These are phyloP conservation scores for Oscheius onirici DNA, from an alignment of 2,888 invertebrate species.

Conservation along the genomic window DNA sequence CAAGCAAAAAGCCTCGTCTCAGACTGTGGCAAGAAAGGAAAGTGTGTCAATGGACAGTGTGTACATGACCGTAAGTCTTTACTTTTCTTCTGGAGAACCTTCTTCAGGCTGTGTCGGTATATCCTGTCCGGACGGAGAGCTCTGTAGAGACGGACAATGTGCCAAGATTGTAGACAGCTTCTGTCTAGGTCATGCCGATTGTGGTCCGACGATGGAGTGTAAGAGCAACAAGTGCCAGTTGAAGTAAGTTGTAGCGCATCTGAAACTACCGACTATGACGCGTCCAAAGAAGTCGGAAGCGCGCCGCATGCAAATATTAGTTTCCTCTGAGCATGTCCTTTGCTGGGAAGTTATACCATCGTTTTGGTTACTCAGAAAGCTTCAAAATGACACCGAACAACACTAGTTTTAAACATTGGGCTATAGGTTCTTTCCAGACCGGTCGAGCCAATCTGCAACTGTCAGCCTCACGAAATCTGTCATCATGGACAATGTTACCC, in stretches of 20 bases:
- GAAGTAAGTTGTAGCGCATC: conserved; percentile 34
- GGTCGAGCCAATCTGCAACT: conserved; percentile 47
- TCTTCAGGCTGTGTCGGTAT: conserved; percentile 58
- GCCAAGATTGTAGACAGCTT: conserved; percentile 53
- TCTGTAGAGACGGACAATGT: conserved; percentile 65
- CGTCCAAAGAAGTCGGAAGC: too few species aligned
- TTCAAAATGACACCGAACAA: too few species aligned
- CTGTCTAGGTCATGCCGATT: conserved; percentile 65
- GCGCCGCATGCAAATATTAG: too few species aligned
- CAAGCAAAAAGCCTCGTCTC: conserved; percentile 58
- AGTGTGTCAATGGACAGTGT: conserved; percentile 66
- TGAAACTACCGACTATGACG: too few species aligned
- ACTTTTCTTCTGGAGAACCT: neutral
- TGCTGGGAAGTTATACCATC: too few species aligned
- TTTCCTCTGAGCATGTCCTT: too few species aligned
- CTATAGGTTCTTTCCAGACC: conserved; percentile 27
- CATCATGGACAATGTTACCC: conserved; percentile 56
- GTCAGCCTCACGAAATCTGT: conserved; percentile 52
- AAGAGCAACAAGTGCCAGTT: conserved; percentile 54
- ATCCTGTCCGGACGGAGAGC: conserved; percentile 56
- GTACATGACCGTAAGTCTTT: conserved; percentile 54
- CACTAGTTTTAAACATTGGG: too few species aligned
- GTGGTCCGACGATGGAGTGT: conserved; percentile 59
- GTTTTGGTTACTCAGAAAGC: too few species aligned
- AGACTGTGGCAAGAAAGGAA: conserved; percentile 62